Evolutionary conservation across 2,113 vertebrate species (phyloP), one percentile per base, ranked within the genome.

Genomic region (Willisornis vidua): DNA sequence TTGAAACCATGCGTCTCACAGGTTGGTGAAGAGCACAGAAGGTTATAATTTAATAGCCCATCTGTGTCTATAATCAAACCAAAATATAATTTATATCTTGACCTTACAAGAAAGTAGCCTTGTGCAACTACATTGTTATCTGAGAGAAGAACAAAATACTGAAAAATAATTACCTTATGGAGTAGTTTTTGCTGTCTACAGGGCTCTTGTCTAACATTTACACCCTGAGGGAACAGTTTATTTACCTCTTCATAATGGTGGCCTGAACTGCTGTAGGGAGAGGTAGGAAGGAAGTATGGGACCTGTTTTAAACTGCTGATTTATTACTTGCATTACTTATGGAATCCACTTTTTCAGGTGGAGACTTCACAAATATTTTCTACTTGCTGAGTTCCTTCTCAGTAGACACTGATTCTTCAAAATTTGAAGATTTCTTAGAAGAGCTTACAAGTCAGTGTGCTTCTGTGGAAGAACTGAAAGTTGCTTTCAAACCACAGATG

Each of bases 331-430:
- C 19, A 5, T 84, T 74, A 74, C 70, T 90, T 45, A 62, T 3
- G 39, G 6, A 35, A 37, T 37, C 65, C 2, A 18, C 46, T 89
- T 89, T 92, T 93, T 46, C 95, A 99, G 99, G 99, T 59, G 99
- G 99, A 3, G 99, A 99, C 95, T 99, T 99, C 96, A 99, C 99
- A 41, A 99, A 99, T 97, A 98, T 98, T 25, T 99, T 99, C 97
- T 98, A 94, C 67, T 97, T 98, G 87, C 97, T 99, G 94, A 99
- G 98, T 96, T 98, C 98, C 67, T 99, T 99, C 92, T 97, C 98
- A 7, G 70, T 78, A 7, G 97, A 95, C 14, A 89, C 39, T 1
- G 98, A 97, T 57, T 65, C 96, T 28, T 97, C 91, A 7, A 61
- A 63, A 14, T 19, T 97, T 37, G 98, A 96, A 29, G 96, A 97